phyloP scores from a whole-genome alignment of 2,888 invertebrate genomes.

The Drepanosiphum platanoidis region DNA sequence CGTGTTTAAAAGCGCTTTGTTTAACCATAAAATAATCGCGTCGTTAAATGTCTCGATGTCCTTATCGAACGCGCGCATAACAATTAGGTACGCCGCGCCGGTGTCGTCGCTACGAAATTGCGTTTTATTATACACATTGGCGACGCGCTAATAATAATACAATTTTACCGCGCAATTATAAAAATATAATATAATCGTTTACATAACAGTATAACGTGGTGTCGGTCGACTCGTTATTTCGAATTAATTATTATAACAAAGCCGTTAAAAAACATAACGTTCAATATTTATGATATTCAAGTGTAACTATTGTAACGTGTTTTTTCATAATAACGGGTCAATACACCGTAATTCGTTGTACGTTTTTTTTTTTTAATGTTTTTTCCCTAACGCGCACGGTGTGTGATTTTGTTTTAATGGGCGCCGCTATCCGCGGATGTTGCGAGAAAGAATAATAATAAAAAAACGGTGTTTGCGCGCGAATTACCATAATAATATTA shows the following conservation, averaged over 20 bases:
- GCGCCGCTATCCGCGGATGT: not conserved
- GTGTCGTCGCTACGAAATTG: too few relatives aligned
- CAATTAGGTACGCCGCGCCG: too few relatives aligned
- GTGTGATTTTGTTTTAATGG: slow-evolving; percentile 29
- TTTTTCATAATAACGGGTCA: slow-evolving; percentile 39
- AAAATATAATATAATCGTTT: too few relatives aligned
- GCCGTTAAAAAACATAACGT: not conserved
- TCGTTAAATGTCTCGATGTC: too few relatives aligned
- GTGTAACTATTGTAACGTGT: not conserved
- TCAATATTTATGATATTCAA: slow-evolving; percentile 6
- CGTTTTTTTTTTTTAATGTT: slow-evolving; percentile 31
- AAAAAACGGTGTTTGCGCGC: not conserved
- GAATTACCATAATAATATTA: not conserved
- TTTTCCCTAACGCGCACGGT: slow-evolving; percentile 18
- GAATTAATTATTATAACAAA: slow-evolving; percentile 7
- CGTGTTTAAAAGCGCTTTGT: too few relatives aligned
- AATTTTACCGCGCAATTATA: too few relatives aligned
- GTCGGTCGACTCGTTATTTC: too few relatives aligned
- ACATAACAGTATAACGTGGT: not conserved
- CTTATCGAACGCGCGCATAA: too few relatives aligned
- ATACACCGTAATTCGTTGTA: slow-evolving; percentile 17
- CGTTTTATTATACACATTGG: too few relatives aligned
- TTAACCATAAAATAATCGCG: too few relatives aligned
- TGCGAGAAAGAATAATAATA: not conserved
- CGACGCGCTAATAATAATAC: too few relatives aligned